Base-by-base conservation (phyloP, 1,140 invertebrate species). In the Ceratina japonica region DNA sequence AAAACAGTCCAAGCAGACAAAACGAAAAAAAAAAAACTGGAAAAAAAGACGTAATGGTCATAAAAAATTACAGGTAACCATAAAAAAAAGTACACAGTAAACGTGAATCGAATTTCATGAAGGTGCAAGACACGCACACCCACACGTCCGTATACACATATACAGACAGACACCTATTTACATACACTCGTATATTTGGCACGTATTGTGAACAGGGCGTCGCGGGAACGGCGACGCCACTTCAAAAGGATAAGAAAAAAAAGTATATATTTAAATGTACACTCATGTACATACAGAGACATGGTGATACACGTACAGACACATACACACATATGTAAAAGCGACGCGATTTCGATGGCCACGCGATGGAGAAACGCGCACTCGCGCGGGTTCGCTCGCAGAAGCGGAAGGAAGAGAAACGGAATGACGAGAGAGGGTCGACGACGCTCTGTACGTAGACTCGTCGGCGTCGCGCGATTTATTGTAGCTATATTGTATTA, bases 41-140 rank as follows among this genome's bases (percentile, higher is more conserved):
- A 83, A 85, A 86, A 79, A 79, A 81, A 79, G 77, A 68, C 82
- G 87, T 88, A 89, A 86, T 85, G 79, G 77, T 81, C 70, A 82
- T n/a, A 87, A 88, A 87, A 84, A 87, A 84, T 85, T 82, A 54
- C 84, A 86, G 72, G 54, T 88, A 86, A 86, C 78, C 80, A 68
- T 84, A 85, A 70, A 56, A 70, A 54, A 31, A 54, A 31, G 18
- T 31, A 73, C 74, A 81, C 22, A 66, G 44, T 66, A 75, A 70
- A 75, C 71, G 84, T 75, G 56, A 75, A 80, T 56, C 52, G 79
- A 85, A 71, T 69, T 85, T 85, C 70, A 54, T 51, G 54, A 70
- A 75, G 63, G 68, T 56, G 77, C 58, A 61, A 73, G 27, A 83
- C 68, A 63, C 64, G 56, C 44, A 69, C 62, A 37, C 52, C 18